Percentiles rank a stretch among this genome's conserved stretches.
These are phyloP conservation scores for Sarcophaga carnaria DNA, from an alignment of 2,888 invertebrate genomes.

Conservation along the genomic window DNA sequence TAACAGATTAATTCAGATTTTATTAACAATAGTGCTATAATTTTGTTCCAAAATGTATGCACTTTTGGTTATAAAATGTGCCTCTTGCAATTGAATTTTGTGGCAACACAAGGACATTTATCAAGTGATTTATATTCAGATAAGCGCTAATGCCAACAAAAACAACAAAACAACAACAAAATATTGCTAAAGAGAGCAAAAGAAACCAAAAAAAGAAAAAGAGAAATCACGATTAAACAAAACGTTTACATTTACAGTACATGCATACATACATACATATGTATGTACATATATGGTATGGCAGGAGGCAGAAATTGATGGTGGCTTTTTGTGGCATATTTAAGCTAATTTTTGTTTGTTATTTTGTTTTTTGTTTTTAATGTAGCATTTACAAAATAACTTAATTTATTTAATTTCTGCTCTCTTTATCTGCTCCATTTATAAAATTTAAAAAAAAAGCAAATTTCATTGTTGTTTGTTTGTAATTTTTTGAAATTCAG, in stretches of 20 bases:
- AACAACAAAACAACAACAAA: constrained; percentile 9
- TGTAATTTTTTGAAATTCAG: not conserved
- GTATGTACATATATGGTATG: not conserved
- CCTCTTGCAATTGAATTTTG: constrained; percentile 50
- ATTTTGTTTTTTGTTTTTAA: not conserved
- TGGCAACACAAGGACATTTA: constrained; percentile 62
- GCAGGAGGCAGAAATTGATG: not conserved
- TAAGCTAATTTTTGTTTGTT: not conserved
- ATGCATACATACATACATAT: too few relatives aligned
- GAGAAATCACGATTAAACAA: not conserved
- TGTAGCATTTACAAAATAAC: not conserved
- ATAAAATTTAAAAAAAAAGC: not conserved
- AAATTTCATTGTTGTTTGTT: too few relatives aligned
- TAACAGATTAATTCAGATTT: too few relatives aligned
- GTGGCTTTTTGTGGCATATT: not conserved
- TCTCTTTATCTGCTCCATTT: too few relatives aligned
- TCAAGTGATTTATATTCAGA: constrained; percentile 58
- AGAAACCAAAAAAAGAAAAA: constrained; percentile 22
- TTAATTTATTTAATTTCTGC: not conserved
- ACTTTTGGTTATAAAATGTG: not conserved
- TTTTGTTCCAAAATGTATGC: constrained; percentile 16
- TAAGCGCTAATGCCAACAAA: constrained; percentile 48
- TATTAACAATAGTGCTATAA: not conserved
- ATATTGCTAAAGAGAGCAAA: not conserved
- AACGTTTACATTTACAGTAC: not conserved